Evolutionary conservation across 2,797 vertebrate genomes (phyloP).

Genomic region (Chaetophractus vellerosus): DNA sequence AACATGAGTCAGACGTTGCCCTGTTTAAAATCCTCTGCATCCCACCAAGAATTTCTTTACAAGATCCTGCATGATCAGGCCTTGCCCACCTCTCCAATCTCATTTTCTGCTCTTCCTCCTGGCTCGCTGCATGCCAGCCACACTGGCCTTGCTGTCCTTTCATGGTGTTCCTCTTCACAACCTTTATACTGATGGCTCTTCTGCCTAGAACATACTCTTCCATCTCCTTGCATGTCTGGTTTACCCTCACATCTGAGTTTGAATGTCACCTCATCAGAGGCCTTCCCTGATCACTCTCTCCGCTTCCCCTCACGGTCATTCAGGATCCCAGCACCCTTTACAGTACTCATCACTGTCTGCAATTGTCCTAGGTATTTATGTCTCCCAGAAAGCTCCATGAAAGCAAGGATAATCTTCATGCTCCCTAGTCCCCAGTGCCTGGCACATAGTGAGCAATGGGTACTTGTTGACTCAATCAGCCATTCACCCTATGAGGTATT

Average conservation of each 20-base stretch:
- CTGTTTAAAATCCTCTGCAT: neutral
- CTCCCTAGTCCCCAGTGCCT: neutral
- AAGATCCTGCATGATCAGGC: neutral
- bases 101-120: neutral
- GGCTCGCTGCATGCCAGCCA: neutral
- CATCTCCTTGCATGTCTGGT: neutral
- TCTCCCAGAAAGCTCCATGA: neutral
- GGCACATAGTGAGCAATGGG: neutral
- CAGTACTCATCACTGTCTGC: neutral
- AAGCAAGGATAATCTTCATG: accelerated
- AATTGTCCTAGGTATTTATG: neutral
- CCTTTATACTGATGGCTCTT: accelerated
- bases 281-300: neutral
- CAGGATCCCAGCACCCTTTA: neutral
- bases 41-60: neutral
- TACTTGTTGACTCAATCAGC: neutral
- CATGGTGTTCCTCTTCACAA: neutral
- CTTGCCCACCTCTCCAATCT: neutral
- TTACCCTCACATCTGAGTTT: neutral
- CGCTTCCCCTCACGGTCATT: neutral
- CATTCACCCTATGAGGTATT: neutral
- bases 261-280: neutral
- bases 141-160: neutral
- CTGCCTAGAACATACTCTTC: neutral
- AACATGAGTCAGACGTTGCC: neutral